These are phyloP conservation scores for Leptoteleia sp. DNA, from an alignment of 1,140 invertebrate genomes.

Conservation along the genomic window DNA sequence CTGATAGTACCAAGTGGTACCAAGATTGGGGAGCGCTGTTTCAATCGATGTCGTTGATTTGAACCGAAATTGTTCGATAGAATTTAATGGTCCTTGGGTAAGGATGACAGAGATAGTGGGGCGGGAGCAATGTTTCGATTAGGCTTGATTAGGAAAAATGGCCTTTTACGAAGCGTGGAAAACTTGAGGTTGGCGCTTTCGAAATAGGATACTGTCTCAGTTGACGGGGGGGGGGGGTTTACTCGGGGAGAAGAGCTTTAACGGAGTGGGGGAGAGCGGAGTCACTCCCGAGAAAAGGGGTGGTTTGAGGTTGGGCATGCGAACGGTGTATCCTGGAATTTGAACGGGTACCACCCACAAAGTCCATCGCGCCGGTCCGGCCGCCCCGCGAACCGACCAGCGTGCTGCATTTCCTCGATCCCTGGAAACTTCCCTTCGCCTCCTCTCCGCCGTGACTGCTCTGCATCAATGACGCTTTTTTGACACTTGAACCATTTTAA, in stretches of 20 bases:
- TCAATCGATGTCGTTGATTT: too few relatives aligned
- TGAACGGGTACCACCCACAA: conserved; percentile 80
- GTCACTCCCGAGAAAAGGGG: conserved; percentile 65
- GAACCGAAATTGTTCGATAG: too few relatives aligned
- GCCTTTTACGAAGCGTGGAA: conserved; percentile 60
- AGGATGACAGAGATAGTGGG: too few relatives aligned
- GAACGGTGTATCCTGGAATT: conserved; percentile 76
- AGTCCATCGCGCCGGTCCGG: conserved; percentile 81
- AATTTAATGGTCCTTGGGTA: too few relatives aligned
- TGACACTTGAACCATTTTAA: conserved; percentile 51
- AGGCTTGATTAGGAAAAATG: conserved; percentile 53
- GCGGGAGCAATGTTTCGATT: too few relatives aligned
- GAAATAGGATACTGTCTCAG: conserved; percentile 56
- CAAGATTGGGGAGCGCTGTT: too few relatives aligned
- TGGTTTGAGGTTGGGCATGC: conserved; percentile 70
- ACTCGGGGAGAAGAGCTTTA: conserved; percentile 50
- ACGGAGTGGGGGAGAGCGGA: conserved; percentile 58
- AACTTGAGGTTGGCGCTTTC: conserved; percentile 63
- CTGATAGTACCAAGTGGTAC: too few relatives aligned
- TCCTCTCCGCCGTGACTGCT: conserved; percentile 30
- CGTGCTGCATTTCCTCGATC: conserved; percentile 74
- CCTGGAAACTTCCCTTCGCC: conserved; percentile 53
- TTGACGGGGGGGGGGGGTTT: conserved; percentile 60
- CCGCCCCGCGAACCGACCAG: conserved; percentile 72
- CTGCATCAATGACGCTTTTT: conserved; percentile 57